Percentiles rank a stretch among this genome's conserved stretches.
These are phyloP conservation scores for Hippocampus guttulatus DNA, from an alignment of 2,113 vertebrate species.

Conservation along the genomic window DNA sequence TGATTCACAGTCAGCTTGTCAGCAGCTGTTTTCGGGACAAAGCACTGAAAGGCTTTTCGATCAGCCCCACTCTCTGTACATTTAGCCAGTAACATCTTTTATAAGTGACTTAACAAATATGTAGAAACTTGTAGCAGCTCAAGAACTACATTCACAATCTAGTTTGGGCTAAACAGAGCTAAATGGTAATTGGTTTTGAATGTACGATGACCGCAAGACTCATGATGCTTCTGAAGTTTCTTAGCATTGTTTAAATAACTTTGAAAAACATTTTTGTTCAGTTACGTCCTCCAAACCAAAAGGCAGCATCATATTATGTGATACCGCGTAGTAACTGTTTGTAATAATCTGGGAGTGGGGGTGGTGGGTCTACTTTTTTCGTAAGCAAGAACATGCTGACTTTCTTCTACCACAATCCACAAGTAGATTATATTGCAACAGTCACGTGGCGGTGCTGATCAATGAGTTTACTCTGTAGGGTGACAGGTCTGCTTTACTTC, in stretches of 20 bases:
- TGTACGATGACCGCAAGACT: not conserved
- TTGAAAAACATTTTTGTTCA: not conserved
- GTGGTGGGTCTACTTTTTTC: not conserved
- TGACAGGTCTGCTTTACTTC: conserved; percentile 3
- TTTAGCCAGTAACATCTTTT: not conserved
- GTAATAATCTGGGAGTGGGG: no score
- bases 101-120: not conserved
- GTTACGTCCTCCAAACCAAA: no score
- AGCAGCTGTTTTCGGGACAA: not conserved
- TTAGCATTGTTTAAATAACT: no score
- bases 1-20: not conserved
- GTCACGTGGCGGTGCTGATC: not conserved
- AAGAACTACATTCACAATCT: not conserved
- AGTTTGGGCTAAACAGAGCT: not conserved
- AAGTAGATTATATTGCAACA: conserved; percentile 4
- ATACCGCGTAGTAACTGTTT: not conserved
- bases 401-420: not conserved
- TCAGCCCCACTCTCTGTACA: not conserved
- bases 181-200: not conserved
- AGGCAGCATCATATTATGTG: no score
- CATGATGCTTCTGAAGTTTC: no score
- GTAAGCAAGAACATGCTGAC: not conserved
- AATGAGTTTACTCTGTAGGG: conserved; percentile 4
- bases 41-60: not conserved
- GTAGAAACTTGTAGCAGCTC: not conserved